phyloP scores from a whole-genome alignment of 1,140 invertebrate genomes.

The Orchesella cincta region DNA sequence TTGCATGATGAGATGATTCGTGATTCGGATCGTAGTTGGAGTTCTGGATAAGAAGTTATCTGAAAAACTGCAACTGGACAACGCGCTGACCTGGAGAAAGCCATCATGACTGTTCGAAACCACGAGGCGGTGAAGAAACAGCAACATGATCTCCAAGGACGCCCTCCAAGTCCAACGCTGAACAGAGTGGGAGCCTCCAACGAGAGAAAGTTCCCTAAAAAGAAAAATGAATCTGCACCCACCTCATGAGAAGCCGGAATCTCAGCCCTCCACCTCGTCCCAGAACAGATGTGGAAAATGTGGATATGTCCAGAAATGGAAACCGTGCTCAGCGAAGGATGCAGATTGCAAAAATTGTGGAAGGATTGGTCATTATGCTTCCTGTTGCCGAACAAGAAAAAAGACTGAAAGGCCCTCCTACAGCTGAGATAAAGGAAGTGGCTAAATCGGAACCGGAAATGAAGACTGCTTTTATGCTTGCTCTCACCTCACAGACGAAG shows the following conservation, averaged over 20 bases:
- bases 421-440: neutral
- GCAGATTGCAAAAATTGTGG: neutral
- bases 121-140: neutral
- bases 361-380: neutral
- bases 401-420: neutral
- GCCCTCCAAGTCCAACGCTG: neutral
- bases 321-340: neutral
- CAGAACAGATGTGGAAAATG: neutral
- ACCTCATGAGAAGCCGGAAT: neutral
- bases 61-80: too few relatives aligned
- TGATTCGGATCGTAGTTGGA: too few relatives aligned
- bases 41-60: too few relatives aligned
- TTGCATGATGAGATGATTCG: too few relatives aligned
- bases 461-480: neutral
- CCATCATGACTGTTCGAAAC: too few relatives aligned
- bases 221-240: neutral
- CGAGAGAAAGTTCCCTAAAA: neutral
- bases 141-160: neutral
- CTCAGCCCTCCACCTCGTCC: too few relatives aligned
- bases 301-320: neutral
- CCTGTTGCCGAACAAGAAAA: neutral
- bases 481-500: neutral
- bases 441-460: neutral
- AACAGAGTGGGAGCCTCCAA: neutral
- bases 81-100: too few relatives aligned